Evolutionary conservation across 2,888 invertebrate species (phyloP).

Genomic region (Frankliniella intonsa): DNA sequence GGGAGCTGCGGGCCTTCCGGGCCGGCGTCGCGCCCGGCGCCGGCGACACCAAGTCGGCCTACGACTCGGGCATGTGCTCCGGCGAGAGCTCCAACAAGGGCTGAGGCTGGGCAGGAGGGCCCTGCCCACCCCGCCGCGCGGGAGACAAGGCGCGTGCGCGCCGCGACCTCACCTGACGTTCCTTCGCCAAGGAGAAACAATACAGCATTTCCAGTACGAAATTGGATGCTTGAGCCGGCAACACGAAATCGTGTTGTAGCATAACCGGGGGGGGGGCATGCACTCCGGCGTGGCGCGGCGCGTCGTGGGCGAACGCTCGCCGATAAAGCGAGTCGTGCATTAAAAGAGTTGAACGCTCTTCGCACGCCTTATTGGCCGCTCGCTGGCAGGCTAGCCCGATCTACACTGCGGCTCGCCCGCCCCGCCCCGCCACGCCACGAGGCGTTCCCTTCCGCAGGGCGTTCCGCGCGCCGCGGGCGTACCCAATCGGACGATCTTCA

Average conservation of each 20-base stretch:
- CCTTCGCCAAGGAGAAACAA: not conserved
- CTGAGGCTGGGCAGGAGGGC: not conserved
- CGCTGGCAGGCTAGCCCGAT: too few relatives aligned
- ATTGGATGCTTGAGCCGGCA: not conserved
- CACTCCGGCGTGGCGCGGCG: not conserved
- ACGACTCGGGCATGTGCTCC: not conserved
- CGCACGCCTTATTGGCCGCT: not conserved
- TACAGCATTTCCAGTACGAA: too few relatives aligned
- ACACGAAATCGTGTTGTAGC: not conserved
- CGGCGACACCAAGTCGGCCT: not conserved
- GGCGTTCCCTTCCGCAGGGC: not conserved
- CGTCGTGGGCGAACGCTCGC: conserved; percentile 14
- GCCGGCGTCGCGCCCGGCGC: not conserved
- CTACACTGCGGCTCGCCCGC: not conserved
- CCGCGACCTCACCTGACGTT: not conserved
- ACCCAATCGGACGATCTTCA: not conserved
- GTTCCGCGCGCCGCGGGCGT: not conserved
- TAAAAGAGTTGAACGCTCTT: not conserved
- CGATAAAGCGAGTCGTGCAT: conserved; percentile 19
- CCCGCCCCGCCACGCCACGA: not conserved
- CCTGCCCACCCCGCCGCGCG: not conserved
- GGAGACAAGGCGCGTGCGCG: not conserved
- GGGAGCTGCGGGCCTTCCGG: not conserved
- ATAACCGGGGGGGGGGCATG: not conserved
- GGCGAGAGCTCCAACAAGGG: conserved; percentile 8